Evolutionary conservation across 2,888 invertebrate species (phyloP), one percentile per base, ranked within the genome.

Genomic region (Lasioglossum malachurum): DNA sequence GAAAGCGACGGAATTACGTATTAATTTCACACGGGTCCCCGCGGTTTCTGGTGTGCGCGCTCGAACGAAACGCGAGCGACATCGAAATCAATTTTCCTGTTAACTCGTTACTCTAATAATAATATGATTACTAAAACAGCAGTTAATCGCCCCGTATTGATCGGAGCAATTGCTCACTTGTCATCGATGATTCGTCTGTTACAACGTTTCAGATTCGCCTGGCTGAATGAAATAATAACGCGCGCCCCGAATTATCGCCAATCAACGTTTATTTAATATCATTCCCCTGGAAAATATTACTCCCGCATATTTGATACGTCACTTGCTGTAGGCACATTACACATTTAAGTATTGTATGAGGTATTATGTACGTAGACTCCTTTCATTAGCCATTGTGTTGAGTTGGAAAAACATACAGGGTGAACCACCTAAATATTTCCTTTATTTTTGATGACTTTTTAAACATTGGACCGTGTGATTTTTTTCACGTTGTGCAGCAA

Each of bases 1-100:
- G 84, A 81, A 80, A 76, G 10, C 16, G 57, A 67, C n/a, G 38
- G 71, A 38, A 76, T 89, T 80, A 82, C 57, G 57, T 72, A 76
- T 76, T 76, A 82, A 85, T 64, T 73, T 46, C 31, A 76, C 35
- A 44, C 57, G 41, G 27, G 44, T n/a, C n/a, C 44, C n/a, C 44
- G 49, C 53, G 69, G 64, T 35, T 57, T n/a, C 23, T n/a, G 41
- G n/a, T 23, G 38, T 60, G 60, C 71, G 67, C 31, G 60, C 60
- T 53, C 27, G 57, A 77, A 78, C 19, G 67, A 67, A 69, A 75
- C 75, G 57, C 73, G 77, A 44, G 38, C 41, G 14, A 57, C n/a
- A 31, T 60, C 57, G 16, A 60, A 80, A 78, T 69, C 41, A 78
- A 83, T 80, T 73, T 80, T 38, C 64, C 44, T 23, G 67, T 80